Evolutionary conservation across 2,888 invertebrate species (phyloP), one percentile per base, ranked within the genome.

Genomic region (Anoplius nigerrimus): DNA sequence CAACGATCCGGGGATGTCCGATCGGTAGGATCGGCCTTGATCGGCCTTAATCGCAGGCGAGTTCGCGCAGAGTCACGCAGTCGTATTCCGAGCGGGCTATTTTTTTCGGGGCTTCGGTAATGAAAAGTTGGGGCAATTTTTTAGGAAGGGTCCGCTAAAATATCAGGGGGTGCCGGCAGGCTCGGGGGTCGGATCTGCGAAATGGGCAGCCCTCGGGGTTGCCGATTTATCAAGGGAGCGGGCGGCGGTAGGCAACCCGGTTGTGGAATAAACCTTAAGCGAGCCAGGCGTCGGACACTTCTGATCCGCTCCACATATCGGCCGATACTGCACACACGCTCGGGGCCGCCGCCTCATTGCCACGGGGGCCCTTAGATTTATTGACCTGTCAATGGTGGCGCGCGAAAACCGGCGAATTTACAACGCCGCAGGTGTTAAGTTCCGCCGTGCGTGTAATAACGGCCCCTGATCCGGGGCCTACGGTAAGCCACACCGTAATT

Each of bases 371-470:
- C 81, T 77, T 78, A 81, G 82, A 85, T 86, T 86, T 85, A 86
- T 86, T 82, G 82, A 86, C 84, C 86, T 82, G 81, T 84, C 85
- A 84, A 86, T 82, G 82, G 77, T 68, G 80, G 78, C 76, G 78
- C 80, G 81, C 82, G 79, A 84, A 86, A 84, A 84, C 75, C n/a
- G 78, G 80, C 79, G 80, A 84, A 84, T 83, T 82, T 82, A 81
- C 82, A 81, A 82, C 85, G 79, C 84, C 82, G 84, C 86, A 86
- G 86, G 86, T 86, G 86, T 86, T 82, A 84, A 84, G 83, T 83
- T 82, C 79, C 68, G 71, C 78, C 80, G 78, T 81, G 81, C 75
- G 76, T 79, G 78, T 82, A 81, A 82, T 81, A 82, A 81, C 81
- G 79, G 80, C 27, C 52, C 71, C 80, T 76, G 80, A 80, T 79